Conservation (phyloP, 92 coral and sea anemone species). For the Nematostella vectensis region DNA sequence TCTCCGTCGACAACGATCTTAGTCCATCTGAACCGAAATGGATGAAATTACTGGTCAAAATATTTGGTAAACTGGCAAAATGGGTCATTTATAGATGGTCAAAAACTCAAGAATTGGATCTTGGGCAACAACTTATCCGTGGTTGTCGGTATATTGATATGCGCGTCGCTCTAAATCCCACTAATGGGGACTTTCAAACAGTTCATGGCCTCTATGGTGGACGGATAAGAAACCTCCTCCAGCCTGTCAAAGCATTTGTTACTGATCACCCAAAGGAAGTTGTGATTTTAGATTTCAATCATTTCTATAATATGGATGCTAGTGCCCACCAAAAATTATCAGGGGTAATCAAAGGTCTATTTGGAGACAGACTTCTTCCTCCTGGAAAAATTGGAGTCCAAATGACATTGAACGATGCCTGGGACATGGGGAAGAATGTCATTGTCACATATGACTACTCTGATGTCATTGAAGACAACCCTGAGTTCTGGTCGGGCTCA, state of each 20-base stretch:
- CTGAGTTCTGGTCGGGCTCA: conserved; percentile 70
- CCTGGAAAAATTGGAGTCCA: conserved; percentile 71
- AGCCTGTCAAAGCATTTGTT: conserved; percentile 63
- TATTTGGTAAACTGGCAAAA: conserved; percentile 70
- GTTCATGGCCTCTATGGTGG: conserved; percentile 88
- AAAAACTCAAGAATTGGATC: conserved; percentile 61
- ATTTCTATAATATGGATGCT: conserved; percentile 74
- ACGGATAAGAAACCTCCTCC: conserved; percentile 49
- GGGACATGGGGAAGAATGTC: conserved; percentile 85
- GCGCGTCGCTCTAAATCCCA: conserved; percentile 71
- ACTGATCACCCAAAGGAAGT: conserved; percentile 75
- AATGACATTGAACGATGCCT: conserved; percentile 82
- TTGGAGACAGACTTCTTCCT: conserved; percentile 59
- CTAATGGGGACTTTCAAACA: conserved; percentile 49
- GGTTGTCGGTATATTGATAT: conserved; percentile 91
- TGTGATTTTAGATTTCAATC: conserved; percentile 81
- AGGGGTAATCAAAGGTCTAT: conserved; percentile 44
- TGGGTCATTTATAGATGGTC: conserved; percentile 82
- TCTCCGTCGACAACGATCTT: conserved; percentile 65
- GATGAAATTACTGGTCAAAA: conserved; percentile 56
- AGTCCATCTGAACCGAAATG: conserved; percentile 74
- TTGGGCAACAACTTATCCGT: conserved; percentile 64
- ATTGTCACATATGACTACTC: conserved; percentile 61
- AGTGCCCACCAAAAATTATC: conserved; percentile 70
- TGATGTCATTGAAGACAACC: conserved; percentile 54